Percentiles rank a stretch among this genome's conserved stretches.
These are phyloP conservation scores for Cygnus buccinator DNA, from an alignment of 2,113 vertebrate species.

Conservation along the genomic window DNA sequence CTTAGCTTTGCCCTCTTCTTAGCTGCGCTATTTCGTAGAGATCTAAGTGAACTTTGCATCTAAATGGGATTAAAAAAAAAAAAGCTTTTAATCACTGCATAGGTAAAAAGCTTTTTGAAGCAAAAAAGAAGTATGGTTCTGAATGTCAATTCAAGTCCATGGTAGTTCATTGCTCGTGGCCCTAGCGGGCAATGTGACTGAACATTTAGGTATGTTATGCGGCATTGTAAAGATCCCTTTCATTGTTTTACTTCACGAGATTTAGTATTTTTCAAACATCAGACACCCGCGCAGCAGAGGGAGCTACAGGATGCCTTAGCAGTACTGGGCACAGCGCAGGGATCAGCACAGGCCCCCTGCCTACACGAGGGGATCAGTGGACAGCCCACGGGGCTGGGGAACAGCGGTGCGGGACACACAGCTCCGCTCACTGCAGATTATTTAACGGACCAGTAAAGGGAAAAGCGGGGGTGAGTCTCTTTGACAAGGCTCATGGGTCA, in stretches of 20 bases:
- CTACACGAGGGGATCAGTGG: rapidly evolving
- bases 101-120: background rate
- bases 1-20: constrained; percentile 90
- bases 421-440: too few relatives aligned
- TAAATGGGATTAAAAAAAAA: constrained; percentile 36
- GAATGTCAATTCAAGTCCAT: rapidly evolving
- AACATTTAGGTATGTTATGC: rapidly evolving
- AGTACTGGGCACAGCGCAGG: rapidly evolving
- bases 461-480: background rate
- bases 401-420: background rate
- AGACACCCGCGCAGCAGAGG: background rate
- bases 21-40: constrained; percentile 88
- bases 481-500: background rate
- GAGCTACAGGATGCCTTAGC: background rate
- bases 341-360: too few relatives aligned
- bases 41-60: constrained; percentile 91
- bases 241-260: background rate
- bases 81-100: rapidly evolving
- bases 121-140: rapidly evolving
- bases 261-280: background rate
- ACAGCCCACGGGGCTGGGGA: rapidly evolving
- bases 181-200: rapidly evolving
- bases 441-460: background rate
- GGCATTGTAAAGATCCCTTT: rapidly evolving
- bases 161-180: rapidly evolving